Evolutionary conservation across 1,140 invertebrate genomes (phyloP), one percentile per base, ranked within the genome.

Genomic region (Drosophila bocqueti): DNA sequence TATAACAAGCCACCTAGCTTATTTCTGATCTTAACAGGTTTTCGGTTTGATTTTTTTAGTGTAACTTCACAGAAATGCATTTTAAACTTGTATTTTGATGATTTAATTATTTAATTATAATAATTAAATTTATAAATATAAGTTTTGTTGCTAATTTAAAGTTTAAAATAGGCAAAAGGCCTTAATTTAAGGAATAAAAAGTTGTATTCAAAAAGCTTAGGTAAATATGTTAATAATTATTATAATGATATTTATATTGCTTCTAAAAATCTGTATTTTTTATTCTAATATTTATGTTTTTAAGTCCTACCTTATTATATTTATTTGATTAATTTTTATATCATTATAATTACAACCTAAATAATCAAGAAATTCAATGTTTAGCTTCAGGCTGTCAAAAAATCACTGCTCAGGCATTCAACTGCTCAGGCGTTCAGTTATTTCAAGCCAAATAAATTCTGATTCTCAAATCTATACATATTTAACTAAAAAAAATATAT

Each of bases 381-480:
- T 40, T 55, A 24, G 34, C 34, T 55, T 55, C 1, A 0, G 8
- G 15, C 54, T 55, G 54, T 55, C 34, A 24, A 38, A 55, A 24
- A 38, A 5, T 10, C 52, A 6, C 3, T 2, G 0, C 13, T 24
- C 24, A 55, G 54, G 54, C 54, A 24, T 40, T 55, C 15, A 38
- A 16, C 15, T 16, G 24, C n/a, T 55, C 54, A 55, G 34, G 34
- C 21, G 7, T 55, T 40, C 54, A 55, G 21, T 55, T 55, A 38
- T 55, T 55, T 38, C 16, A 24, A 62, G 11, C 36, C 15, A 47
- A 54, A 36, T 54, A 54, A 54, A 52, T 36, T 52, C 46, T 36
- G 46, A 21, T 38, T 7, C 60, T 54, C 16, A 36, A 62, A 52
- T 34, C 21, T 36, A 4, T 38, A n/a, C 18, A 61, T 31, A 40